Evolutionary conservation across 1,140 invertebrate genomes (phyloP).

Genomic region (Coelopa frigida): DNA sequence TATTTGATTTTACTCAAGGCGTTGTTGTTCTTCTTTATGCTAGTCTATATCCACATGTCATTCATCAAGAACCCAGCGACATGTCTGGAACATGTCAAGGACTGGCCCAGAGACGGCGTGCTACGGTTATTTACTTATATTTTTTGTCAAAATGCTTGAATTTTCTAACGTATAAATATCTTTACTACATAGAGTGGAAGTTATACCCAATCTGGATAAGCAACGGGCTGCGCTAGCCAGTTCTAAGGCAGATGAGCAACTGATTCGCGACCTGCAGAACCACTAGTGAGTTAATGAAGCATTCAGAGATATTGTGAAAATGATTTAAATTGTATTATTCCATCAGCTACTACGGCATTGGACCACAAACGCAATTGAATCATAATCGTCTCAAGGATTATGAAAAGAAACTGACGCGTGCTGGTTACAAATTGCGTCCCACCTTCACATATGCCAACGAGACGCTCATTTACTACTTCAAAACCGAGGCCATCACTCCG

Average conservation of each 20-base stretch:
- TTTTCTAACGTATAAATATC: neutral
- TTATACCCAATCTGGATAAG: slow-evolving; percentile 76
- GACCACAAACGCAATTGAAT: slow-evolving; percentile 33
- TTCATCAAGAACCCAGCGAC: slow-evolving; percentile 89
- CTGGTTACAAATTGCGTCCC: slow-evolving; percentile 25
- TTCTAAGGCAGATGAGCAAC: slow-evolving; percentile 43
- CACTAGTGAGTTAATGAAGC: slow-evolving; percentile 19
- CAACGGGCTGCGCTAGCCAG: slow-evolving; percentile 69
- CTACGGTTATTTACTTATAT: slow-evolving; percentile 49
- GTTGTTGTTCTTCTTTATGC: slow-evolving; percentile 77
- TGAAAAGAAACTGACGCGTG: slow-evolving; percentile 21
- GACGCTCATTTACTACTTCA: slow-evolving; percentile 33
- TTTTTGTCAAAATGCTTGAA: neutral
- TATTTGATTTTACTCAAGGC: slow-evolving; percentile 87
- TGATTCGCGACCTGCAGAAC: slow-evolving; percentile 26
- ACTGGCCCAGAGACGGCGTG: slow-evolving; percentile 94
- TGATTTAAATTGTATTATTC: neutral
- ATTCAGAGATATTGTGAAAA: neutral
- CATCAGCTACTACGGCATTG: slow-evolving; percentile 25
- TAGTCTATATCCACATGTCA: slow-evolving; percentile 91
- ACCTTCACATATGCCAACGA: slow-evolving; percentile 29
- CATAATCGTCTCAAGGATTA: slow-evolving; percentile 26
- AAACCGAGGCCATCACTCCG: slow-evolving; percentile 9
- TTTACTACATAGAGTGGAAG: slow-evolving; percentile 64
- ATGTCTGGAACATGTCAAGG: slow-evolving; percentile 83